Conservation (phyloP, 2,797 vertebrate genomes). For the Platalea minor region DNA sequence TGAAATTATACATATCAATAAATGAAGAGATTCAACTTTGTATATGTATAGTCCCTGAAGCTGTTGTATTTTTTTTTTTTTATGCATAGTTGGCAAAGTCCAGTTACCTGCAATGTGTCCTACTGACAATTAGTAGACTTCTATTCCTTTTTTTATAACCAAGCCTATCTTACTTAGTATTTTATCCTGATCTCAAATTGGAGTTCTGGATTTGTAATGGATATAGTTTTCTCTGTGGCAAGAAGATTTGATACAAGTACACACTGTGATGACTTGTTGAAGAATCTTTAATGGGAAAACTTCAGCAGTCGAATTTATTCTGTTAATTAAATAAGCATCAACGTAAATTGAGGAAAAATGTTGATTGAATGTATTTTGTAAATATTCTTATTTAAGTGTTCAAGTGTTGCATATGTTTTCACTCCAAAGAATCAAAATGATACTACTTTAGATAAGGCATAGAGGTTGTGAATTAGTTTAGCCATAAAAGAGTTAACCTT, state of each 20-base stretch:
- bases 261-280: not conserved
- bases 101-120: not conserved
- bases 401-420: not conserved
- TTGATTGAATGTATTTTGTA: not conserved
- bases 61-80: not conserved
- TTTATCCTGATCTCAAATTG: not conserved
- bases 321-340: not conserved
- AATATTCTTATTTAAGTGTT: not conserved
- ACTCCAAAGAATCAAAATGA: not conserved
- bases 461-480: not conserved
- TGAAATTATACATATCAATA: not conserved
- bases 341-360: not conserved
- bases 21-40: not conserved
- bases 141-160: not conserved
- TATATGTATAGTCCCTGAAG: not conserved
- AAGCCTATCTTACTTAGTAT: not conserved
- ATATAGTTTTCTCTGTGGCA: not conserved
- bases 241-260: not conserved
- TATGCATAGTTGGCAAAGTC: not conserved
- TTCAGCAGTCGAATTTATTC: not conserved
- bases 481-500: not conserved
- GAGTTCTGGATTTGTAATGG: not conserved
- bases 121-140: not conserved
- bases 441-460: not conserved
- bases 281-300: not conserved